Evolutionary conservation across 1,140 invertebrate genomes (phyloP).

Genomic region (Scylla paramamosain): DNA sequence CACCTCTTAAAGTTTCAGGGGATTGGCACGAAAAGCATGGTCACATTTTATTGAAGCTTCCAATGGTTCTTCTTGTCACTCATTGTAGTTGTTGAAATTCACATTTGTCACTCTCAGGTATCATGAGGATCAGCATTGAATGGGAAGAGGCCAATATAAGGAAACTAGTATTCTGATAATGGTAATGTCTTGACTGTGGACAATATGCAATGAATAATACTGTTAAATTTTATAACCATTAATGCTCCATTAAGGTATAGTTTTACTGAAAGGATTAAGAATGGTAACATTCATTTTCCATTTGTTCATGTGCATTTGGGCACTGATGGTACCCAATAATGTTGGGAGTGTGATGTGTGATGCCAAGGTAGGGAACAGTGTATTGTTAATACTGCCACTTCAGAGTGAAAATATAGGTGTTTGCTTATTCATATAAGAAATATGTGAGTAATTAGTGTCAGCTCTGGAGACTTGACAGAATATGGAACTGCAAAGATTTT

Average conservation of each 20-base stretch:
- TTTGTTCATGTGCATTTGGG: neutral
- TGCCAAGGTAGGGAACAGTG: neutral
- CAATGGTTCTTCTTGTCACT: no score
- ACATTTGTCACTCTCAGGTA: no score
- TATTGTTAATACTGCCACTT: neutral
- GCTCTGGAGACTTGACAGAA: no score
- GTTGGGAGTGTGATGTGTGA: neutral
- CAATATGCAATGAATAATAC: neutral
- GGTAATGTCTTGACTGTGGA: neutral
- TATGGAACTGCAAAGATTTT: no score
- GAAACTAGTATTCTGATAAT: neutral
- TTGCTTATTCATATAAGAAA: neutral
- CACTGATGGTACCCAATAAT: neutral
- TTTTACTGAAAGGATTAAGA: neutral
- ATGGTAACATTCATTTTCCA: no score
- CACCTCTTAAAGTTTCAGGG: no score
- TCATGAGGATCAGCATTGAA: no score
- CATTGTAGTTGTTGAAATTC: no score
- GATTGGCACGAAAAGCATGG: no score
- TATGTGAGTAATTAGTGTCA: neutral
- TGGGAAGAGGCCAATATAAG: no score
- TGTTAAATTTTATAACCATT: neutral
- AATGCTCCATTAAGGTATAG: neutral
- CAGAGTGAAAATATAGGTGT: neutral
- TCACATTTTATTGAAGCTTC: no score